phyloP scores from a whole-genome alignment of 1,140 invertebrate genomes.

The Neodiprion fabricii region DNA sequence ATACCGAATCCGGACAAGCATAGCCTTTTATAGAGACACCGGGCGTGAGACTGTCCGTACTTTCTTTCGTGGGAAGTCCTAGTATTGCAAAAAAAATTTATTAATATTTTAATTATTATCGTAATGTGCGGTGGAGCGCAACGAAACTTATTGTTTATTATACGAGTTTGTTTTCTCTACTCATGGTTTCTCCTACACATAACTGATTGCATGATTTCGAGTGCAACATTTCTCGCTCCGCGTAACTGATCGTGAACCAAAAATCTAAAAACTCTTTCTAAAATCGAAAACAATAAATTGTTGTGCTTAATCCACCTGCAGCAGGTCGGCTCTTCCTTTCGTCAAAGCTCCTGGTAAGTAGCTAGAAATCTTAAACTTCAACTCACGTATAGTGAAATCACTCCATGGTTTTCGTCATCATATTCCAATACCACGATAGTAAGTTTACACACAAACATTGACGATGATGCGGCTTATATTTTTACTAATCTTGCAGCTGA shows the following conservation, averaged over 20 bases:
- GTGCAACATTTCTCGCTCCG: too few relatives aligned
- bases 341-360: not conserved
- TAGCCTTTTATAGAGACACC: slow-evolving; percentile 53
- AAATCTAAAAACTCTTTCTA: too few relatives aligned
- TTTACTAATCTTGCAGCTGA: too few relatives aligned
- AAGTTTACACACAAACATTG: not conserved
- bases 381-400: not conserved
- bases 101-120: slow-evolving; percentile 55
- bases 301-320: too few relatives aligned
- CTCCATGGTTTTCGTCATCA: not conserved
- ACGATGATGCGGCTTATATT: not conserved
- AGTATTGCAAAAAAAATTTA: slow-evolving; percentile 49
- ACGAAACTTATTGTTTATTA: slow-evolving; percentile 20
- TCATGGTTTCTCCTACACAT: too few relatives aligned
- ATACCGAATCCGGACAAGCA: slow-evolving; percentile 35
- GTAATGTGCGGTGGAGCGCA: slow-evolving; percentile 48
- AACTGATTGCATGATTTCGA: too few relatives aligned
- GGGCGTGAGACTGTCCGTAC: slow-evolving; percentile 28
- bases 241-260: too few relatives aligned
- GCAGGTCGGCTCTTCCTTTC: not conserved
- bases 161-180: not conserved
- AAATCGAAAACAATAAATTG: too few relatives aligned
- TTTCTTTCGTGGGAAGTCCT: slow-evolving; percentile 53
- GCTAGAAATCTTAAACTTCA: not conserved
- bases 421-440: not conserved